phyloP scores from a whole-genome alignment of 2,113 vertebrate species.

The Manacus vitellinus region DNA sequence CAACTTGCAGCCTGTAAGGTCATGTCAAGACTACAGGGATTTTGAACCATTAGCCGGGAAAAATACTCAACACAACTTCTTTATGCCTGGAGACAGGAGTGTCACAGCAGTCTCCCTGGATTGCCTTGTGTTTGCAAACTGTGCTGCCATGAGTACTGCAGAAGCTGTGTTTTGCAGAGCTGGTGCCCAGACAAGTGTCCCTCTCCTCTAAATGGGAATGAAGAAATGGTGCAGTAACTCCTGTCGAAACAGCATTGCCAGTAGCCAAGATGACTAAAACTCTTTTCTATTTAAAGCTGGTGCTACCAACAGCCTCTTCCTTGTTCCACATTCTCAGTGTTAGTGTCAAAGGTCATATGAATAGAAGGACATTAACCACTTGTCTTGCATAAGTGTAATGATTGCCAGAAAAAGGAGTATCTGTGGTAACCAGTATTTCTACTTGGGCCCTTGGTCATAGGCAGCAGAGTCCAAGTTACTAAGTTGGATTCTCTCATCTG shows the following conservation, averaged over 20 bases:
- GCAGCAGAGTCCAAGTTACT: not conserved
- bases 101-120: not conserved
- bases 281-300: not conserved
- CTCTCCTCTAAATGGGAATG: not conserved
- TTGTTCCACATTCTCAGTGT: not conserved
- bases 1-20: not conserved
- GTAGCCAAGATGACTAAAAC: not conserved
- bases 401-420: not conserved
- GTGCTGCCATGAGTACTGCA: not conserved
- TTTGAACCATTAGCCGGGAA: not conserved
- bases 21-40: not conserved
- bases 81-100: not conserved
- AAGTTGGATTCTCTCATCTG: not conserved
- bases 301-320: not conserved
- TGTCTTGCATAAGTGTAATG: not conserved
- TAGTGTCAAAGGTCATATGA: not conserved
- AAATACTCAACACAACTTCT: not conserved
- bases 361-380: not conserved
- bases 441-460: not conserved
- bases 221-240: not conserved
- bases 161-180: not conserved
- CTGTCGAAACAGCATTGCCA: not conserved
- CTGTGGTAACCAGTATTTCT: not conserved
- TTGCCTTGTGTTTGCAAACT: not conserved
- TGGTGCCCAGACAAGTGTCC: not conserved